Conservation (phyloP, 2,888 invertebrate species). For the Metalampra italica region DNA sequence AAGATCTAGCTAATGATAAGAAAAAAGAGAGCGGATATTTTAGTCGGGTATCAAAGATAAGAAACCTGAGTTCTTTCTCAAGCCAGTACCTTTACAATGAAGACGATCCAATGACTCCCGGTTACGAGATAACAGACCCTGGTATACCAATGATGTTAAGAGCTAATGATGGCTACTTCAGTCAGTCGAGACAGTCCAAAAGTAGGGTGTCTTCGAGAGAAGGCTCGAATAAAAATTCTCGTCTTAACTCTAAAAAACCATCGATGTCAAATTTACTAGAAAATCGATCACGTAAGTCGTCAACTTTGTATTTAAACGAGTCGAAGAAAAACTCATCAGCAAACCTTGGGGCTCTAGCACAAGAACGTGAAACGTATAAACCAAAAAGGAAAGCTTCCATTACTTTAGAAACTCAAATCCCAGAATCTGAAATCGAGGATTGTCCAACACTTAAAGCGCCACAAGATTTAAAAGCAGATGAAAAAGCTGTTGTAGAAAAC, state of each 20-base stretch:
- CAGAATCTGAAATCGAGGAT: slow-evolving; percentile 73
- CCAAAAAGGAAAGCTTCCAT: slow-evolving; percentile 63
- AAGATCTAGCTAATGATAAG: slow-evolving; percentile 29
- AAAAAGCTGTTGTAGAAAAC: slow-evolving; percentile 61
- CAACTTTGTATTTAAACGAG: slow-evolving; percentile 66
- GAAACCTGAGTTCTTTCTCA: slow-evolving; percentile 71
- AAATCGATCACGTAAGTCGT: slow-evolving; percentile 65
- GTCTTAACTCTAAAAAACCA: slow-evolving; percentile 64
- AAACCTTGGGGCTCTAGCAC: slow-evolving; percentile 53
- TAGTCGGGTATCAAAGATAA: slow-evolving; percentile 57
- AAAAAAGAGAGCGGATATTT: slow-evolving; percentile 61
- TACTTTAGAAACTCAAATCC: slow-evolving; percentile 56
- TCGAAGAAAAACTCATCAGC: slow-evolving; percentile 69
- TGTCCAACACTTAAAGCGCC: slow-evolving; percentile 72
- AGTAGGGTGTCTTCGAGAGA: slow-evolving; percentile 62
- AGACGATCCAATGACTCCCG: slow-evolving; percentile 79
- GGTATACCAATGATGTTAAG: slow-evolving; percentile 83
- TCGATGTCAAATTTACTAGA: slow-evolving; percentile 69
- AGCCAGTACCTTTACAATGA: slow-evolving; percentile 83
- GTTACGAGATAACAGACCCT: slow-evolving; percentile 82
- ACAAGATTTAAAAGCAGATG: slow-evolving; percentile 74
- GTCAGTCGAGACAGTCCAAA: slow-evolving; percentile 67
- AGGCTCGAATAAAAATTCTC: slow-evolving; percentile 63
- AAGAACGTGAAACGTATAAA: slow-evolving; percentile 55
- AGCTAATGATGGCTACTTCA: slow-evolving; percentile 81